phyloP scores from a whole-genome alignment of 2,113 vertebrate genomes.

The Lethenteron camtschaticum region DNA sequence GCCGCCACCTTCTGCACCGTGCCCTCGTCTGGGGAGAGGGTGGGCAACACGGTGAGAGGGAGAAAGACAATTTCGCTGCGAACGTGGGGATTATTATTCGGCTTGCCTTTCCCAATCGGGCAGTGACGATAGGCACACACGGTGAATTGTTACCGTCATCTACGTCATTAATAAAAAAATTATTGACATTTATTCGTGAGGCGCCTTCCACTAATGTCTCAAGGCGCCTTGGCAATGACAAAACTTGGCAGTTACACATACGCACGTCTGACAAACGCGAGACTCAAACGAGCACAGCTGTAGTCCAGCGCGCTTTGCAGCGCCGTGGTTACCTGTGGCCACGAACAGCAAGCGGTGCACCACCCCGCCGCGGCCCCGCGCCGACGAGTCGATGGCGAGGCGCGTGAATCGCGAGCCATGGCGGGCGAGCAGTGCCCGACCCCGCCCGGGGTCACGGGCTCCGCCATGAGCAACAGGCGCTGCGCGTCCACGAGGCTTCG shows the following conservation, averaged over 20 bases:
- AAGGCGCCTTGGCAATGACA: too few relatives aligned
- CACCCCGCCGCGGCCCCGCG: slow-evolving; percentile 55
- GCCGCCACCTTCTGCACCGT: slow-evolving; percentile 85
- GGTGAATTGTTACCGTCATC: too few relatives aligned
- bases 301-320: not conserved
- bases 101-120: too few relatives aligned
- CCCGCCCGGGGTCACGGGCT: slow-evolving; percentile 79
- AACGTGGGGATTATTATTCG: too few relatives aligned
- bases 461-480: slow-evolving; percentile 82
- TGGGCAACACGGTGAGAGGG: too few relatives aligned
- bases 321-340: slow-evolving; percentile 51
- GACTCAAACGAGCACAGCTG: not conserved
- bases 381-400: slow-evolving; percentile 81
- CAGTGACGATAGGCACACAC: too few relatives aligned
- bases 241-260: too few relatives aligned
- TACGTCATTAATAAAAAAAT: too few relatives aligned
- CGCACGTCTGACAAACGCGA: not conserved
- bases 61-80: not conserved
- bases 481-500: slow-evolving; percentile 87
- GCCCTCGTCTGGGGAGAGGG: slow-evolving; percentile 44
- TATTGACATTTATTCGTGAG: too few relatives aligned
- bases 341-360: slow-evolving; percentile 93
- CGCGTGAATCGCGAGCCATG: slow-evolving; percentile 78
- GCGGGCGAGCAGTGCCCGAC: slow-evolving; percentile 70
- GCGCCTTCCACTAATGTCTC: too few relatives aligned